Base-by-base conservation (phyloP, 2,797 vertebrate genomes). In the Lagocephalus sceleratus region DNA sequence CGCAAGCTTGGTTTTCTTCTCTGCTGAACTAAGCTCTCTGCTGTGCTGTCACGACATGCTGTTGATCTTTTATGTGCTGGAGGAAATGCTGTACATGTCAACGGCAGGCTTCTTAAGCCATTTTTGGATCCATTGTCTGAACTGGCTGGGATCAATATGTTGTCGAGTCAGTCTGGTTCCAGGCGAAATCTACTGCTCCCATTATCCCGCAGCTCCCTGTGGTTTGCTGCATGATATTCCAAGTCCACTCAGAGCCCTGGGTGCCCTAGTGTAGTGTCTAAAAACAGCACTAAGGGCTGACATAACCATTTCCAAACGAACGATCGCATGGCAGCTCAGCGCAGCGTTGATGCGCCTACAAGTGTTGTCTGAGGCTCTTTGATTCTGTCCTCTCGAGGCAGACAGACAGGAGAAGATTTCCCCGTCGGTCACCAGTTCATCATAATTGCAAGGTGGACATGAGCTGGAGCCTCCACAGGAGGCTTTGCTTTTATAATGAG, bases 401-500 rank as follows among this genome's bases (percentile, higher is more conserved):
- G 72, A 70, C 51, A 54, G 71, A 68, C 51, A 63, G 75, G 54
- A 64, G 54, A 73, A 74, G 16, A 76, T 73, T 77, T 60, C 52
- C 55, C 69, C 66, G 71, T 76, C 73, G 72, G 71, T 79, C 75
- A 81, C 43, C 41, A 17, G 63, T 67, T 57, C 48, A 35, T 86
- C 81, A 76, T 82, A 83, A 81, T 79, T 77, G 76, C 71, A 74
- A 81, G 82, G 76, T 86, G 74, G 81, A 71, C 71, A 60, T 72
- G 73, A 66, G 69, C 65, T 45, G 48, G 61, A 68, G 67, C 47
- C 66, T 67, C 51, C 55, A 70, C 76, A 64, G 57, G 71, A 72
- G 55, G 76, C 65, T 63, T 50, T 71, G 74, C 72, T 73, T 86
- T 84, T 82, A 76, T 90, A 92, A 91, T 89, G 87, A 90, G 84